A percentile compares a stretch with the other conserved stretches of the same genome.
Evolutionary conservation across 2,113 vertebrate species (phyloP).

Genomic region (Grammomys surdaster): DNA sequence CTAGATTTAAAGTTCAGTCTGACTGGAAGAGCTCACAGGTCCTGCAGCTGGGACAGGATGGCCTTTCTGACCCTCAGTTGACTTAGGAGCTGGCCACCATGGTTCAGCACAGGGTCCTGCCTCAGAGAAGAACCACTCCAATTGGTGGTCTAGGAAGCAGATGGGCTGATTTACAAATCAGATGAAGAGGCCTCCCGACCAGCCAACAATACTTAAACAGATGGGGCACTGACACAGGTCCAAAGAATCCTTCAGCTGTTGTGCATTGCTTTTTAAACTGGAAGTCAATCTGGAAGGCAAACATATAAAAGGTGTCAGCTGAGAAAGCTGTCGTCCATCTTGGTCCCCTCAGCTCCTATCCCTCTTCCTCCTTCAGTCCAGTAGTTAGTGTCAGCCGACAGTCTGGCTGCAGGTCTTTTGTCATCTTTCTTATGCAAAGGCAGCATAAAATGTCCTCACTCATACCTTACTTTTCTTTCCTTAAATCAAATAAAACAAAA

Average conservation of each 20-base stretch:
- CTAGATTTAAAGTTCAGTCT: conserved; percentile 22
- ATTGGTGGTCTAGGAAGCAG: not conserved
- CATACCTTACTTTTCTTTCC: not conserved
- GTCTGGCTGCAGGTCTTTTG: no score
- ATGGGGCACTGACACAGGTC: not conserved
- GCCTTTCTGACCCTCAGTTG: not conserved
- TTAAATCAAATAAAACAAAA: not conserved
- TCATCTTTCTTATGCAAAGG: not conserved
- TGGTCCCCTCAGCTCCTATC: not conserved
- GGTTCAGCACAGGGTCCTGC: not conserved
- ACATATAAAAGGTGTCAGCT: not conserved
- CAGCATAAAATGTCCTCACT: not conserved
- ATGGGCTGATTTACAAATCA: not conserved
- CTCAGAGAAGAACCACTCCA: not conserved
- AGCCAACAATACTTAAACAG: not conserved
- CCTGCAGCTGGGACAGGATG: not conserved
- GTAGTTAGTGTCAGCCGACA: not conserved
- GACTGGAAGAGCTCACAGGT: not conserved
- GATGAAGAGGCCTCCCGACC: not conserved
- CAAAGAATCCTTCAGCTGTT: not conserved
- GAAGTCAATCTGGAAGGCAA: not conserved
- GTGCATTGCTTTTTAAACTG: not conserved
- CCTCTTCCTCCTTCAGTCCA: not conserved
- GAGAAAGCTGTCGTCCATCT: not conserved
- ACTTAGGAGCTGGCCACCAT: not conserved